Evolutionary conservation across 2,113 vertebrate species (phyloP), one percentile per base, ranked within the genome.

Genomic region (Anolis sagrei): DNA sequence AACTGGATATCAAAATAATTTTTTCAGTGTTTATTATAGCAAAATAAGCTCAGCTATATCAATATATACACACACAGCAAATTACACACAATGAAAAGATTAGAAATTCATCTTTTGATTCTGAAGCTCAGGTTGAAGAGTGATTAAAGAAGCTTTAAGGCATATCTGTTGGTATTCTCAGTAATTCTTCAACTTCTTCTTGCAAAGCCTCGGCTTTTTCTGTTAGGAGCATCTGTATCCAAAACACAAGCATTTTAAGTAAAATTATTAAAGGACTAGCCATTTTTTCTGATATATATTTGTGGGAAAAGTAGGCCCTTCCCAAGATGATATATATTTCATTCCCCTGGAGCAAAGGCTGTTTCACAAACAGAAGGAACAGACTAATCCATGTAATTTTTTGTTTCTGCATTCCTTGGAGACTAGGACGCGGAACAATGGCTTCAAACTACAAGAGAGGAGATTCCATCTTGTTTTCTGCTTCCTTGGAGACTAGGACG

Each of bases 141-240:
- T 5, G 51, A 64, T 91, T 44, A 86, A 11, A 78, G 1, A 48
- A 73, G 48, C 78, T 48, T 39, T 80, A 78, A 66, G 97, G 97
- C 44, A 97, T 91, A 79, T 99, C 97, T 3, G 72, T 1, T 11
- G 98, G 98, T 6, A 95, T 73, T 72, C 87, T 96, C 76, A 99
- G 85, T 70, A 99, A 94, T 8, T 98, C 97, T 80, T 98, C 97
- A 0, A 97, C 97, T 86, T 99, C 98, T 92, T 98, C 97, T 92
- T 98, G 97, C 19, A 99, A 95, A 87, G 97, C 97, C 72, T 98
- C 98, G n/a, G 97, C 98, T 87, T 98, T 99, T 86, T 99, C 98
- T 86, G 94, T 97, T 87, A 99, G 83, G 8, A 99, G 94, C 98
- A 99, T 99, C 99, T 99, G 76, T 14, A 88, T 80, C 0, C 72